Evolutionary conservation across 2,888 invertebrate species (phyloP).

Genomic region (Apeira syringaria): DNA sequence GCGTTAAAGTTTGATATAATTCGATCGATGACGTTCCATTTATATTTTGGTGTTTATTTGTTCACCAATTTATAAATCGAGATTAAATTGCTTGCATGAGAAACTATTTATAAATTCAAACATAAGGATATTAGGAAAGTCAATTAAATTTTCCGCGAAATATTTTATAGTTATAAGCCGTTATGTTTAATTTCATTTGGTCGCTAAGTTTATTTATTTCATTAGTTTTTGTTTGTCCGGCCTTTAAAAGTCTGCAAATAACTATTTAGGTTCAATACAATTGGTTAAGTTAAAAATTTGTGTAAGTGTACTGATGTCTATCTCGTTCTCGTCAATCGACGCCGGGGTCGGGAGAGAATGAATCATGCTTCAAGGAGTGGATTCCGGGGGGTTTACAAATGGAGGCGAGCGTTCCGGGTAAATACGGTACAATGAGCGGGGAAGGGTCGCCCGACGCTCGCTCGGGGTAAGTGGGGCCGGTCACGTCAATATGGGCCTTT

Average conservation of each 20-base stretch:
- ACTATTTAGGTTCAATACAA: slow-evolving; percentile 9
- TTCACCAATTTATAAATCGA: no score
- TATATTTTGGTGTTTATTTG: slow-evolving; percentile 19
- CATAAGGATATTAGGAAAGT: no score
- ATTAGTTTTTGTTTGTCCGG: no score
- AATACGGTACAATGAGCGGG: slow-evolving; percentile 78
- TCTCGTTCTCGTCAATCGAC: slow-evolving; percentile 68
- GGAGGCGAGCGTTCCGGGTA: slow-evolving; percentile 78
- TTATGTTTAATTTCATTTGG: no score
- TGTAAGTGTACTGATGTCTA: slow-evolving; percentile 51
- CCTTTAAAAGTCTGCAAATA: no score
- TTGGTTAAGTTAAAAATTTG: slow-evolving; percentile 35
- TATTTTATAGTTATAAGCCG: no score
- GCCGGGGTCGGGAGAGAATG: slow-evolving; percentile 67
- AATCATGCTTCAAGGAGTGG: slow-evolving; percentile 81
- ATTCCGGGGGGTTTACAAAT: slow-evolving; percentile 80
- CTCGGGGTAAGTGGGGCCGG: slow-evolving; percentile 78
- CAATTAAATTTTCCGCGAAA: no score
- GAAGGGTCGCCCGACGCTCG: slow-evolving; percentile 67
- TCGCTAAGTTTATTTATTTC: no score
- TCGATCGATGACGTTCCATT: slow-evolving; percentile 44
- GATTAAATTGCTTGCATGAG: no score
- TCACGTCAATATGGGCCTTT: slow-evolving; percentile 79
- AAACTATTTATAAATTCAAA: no score
- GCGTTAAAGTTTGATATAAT: slow-evolving; percentile 64